Evolutionary conservation across 2,113 vertebrate species (phyloP).

Genomic region (Leucoraja erinaceus): DNA sequence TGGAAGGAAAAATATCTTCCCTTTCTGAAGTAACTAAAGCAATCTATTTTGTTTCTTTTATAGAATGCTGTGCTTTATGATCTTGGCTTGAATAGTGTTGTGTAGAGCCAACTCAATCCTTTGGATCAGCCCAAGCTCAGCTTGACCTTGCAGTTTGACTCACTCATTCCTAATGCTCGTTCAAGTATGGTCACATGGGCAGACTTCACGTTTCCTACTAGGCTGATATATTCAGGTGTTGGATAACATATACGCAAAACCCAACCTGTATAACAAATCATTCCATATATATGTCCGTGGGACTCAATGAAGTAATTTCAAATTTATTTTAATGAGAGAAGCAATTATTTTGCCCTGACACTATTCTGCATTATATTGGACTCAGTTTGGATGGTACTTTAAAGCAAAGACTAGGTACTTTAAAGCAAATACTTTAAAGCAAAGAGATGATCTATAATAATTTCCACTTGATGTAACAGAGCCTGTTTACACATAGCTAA

Average conservation of each 20-base stretch:
- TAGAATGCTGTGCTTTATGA: conserved; percentile 11
- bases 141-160: conserved; percentile 14
- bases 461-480: not conserved
- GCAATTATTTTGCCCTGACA: not conserved
- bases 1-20: not conserved
- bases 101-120: not conserved
- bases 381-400: not conserved
- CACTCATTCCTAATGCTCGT: not conserved
- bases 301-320: not conserved
- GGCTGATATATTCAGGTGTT: not conserved
- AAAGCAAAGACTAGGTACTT: not conserved
- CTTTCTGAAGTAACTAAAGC: not conserved
- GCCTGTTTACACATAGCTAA: not conserved
- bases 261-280: not conserved
- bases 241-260: not conserved
- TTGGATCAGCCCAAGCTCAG: conserved; percentile 10
- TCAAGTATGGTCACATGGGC: not conserved
- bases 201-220: conserved; percentile 17
- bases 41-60: not conserved
- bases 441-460: not conserved
- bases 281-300: not conserved
- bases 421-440: conserved; percentile 8
- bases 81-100: conserved; percentile 7
- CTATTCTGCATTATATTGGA: not conserved
- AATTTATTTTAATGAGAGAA: not conserved